Conservation (phyloP, 2,888 invertebrate genomes). For the Morpho deidamia region DNA sequence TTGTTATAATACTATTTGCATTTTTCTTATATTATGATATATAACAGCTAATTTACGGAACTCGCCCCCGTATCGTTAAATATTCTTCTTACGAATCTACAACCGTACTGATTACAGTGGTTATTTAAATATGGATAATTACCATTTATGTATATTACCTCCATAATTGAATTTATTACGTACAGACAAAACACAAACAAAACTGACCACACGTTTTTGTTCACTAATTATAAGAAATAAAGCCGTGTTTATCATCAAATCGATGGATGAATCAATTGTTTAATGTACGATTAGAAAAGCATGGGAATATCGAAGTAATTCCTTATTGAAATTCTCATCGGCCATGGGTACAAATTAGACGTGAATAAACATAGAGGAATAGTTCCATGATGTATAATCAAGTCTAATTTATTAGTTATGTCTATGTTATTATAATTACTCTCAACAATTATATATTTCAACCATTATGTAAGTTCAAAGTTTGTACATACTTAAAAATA, state of each 20-base stretch:
- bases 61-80: too few species aligned
- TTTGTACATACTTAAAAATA: too few species aligned
- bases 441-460: constrained; percentile 16
- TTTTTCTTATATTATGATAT: too few species aligned
- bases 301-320: constrained; percentile 19
- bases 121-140: constrained; percentile 6
- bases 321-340: constrained; percentile 15
- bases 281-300: constrained; percentile 1
- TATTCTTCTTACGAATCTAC: too few species aligned
- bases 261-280: neutral
- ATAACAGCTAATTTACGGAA: neutral
- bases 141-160: constrained; percentile 9
- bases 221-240: neutral
- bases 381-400: constrained; percentile 19
- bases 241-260: neutral
- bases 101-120: neutral
- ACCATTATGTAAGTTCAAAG: too few species aligned
- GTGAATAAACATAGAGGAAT: too few species aligned
- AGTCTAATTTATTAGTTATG: constrained; percentile 14
- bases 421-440: constrained; percentile 18
- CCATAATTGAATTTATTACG: neutral
- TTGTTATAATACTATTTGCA: too few species aligned
- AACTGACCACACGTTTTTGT: neutral
- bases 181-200: neutral
- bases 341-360: constrained; percentile 1